Conservation (phyloP, 2,888 invertebrate genomes). For the Tipula confusa region DNA sequence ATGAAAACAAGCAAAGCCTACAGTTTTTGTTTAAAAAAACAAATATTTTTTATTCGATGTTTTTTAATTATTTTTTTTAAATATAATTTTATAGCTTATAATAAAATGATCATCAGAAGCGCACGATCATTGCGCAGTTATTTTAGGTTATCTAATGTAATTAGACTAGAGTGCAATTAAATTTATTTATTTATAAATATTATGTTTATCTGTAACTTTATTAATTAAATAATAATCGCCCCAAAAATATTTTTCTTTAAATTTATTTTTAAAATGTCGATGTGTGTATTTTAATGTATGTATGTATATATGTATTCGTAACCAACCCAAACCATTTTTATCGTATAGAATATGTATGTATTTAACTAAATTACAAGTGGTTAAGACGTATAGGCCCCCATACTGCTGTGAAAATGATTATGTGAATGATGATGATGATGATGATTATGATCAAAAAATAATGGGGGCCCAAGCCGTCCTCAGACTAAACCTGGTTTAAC, state of each 20-base stretch:
- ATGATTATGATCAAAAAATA: constrained; percentile 43
- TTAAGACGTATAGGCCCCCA: constrained; percentile 30
- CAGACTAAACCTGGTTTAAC: constrained; percentile 61
- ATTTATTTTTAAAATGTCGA: neutral
- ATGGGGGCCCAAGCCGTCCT: constrained; percentile 63
- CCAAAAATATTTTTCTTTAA: neutral
- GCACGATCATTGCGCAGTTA: neutral
- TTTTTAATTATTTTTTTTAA: neutral
- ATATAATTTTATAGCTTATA: too few species aligned
- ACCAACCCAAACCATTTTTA: neutral
- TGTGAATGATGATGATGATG: constrained; percentile 49
- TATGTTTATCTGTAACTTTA: neutral
- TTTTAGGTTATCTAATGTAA: neutral
- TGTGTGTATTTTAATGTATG: neutral
- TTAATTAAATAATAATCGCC: neutral
- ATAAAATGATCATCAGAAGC: neutral
- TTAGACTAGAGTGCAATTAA: constrained; percentile 15
- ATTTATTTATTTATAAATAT: neutral
- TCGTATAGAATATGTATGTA: neutral
- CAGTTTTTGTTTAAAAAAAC: neutral
- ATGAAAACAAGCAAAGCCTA: neutral
- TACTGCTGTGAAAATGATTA: constrained; percentile 42
- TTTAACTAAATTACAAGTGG: constrained; percentile 3
- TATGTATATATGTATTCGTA: neutral
- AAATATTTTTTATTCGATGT: neutral